Conservation (phyloP, 2,797 vertebrate genomes). For the Helicolenus hilgendorfi region DNA sequence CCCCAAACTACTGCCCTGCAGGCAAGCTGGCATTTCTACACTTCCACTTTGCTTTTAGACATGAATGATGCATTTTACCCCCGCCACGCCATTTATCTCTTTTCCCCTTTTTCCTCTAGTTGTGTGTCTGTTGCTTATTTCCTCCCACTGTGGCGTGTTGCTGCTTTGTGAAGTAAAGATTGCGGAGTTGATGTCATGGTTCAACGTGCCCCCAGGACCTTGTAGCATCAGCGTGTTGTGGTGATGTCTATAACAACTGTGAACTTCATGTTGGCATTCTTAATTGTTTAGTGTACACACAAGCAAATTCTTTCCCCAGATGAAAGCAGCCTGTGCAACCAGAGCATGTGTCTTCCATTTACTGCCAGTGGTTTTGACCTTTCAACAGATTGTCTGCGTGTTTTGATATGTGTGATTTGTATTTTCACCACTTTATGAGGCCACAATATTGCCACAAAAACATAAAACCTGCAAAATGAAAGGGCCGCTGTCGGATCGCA, state of each 20-base stretch:
- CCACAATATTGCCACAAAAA: slow-evolving; percentile 30
- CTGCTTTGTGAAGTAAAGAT: neutral
- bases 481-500: neutral
- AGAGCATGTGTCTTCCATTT: slow-evolving; percentile 79
- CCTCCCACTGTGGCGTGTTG: neutral
- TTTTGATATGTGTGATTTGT: slow-evolving; percentile 71
- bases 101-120: neutral
- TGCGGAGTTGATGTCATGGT: slow-evolving; percentile 12
- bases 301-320: slow-evolving; percentile 67
- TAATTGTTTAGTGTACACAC: slow-evolving; percentile 73
- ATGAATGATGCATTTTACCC: slow-evolving; percentile 23
- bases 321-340: slow-evolving; percentile 60
- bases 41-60: neutral
- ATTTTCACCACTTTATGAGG: slow-evolving; percentile 51
- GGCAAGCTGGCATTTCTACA: slow-evolving; percentile 37
- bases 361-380: slow-evolving; percentile 69
- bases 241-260: slow-evolving; percentile 52
- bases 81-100: neutral
- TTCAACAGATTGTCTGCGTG: slow-evolving; percentile 75
- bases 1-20: slow-evolving; percentile 74
- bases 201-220: slow-evolving; percentile 16
- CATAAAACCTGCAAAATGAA: slow-evolving; percentile 20
- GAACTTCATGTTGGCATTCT: slow-evolving; percentile 58
- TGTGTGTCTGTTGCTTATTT: neutral
- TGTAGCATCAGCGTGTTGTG: slow-evolving; percentile 8